Base-by-base conservation (phyloP, 2,888 invertebrate genomes). In the Drosophila emarginata region DNA sequence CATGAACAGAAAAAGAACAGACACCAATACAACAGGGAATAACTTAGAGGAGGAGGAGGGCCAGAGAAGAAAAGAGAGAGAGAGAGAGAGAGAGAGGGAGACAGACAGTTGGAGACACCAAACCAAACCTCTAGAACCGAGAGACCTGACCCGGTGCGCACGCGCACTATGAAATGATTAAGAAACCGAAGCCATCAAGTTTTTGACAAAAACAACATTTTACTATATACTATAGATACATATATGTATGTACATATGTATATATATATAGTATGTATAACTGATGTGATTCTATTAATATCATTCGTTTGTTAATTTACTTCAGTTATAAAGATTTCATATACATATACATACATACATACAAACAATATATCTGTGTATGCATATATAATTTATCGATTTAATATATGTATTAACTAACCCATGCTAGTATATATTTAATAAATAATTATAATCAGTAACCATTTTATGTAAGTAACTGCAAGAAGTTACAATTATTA, bases 41-140 rank as follows among this genome's bases (percentile, higher is more conserved):
- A 32, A 32, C 9, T 5, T 4, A 6, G 28, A 6, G 1, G 6
- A 28, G 28, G 6, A 6, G 28, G 28, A 6, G 4, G 6, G 6
- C 1, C 28, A 28, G 23, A 12, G 11, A 6, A 21, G 37, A 40
- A 12, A n/a, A 37, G 18, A 28, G 15, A 18, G 36, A 54, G 37
- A 14, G 18, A 14, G 37, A n/a, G 18, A 9, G 40, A 54, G 53
- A 28, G 14, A n/a, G 14, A 52, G 36, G 64, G 57, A 12, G 23
- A 4, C 59, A 54, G 60, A 59, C 62, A 61, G 58, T 72, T 72
- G 67, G 68, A 71, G 70, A 64, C 64, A 58, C 18, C 18, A 45
- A 45, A 45, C 12, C 40, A 45, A 45, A 45, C 12, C 54, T 54
- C 18, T 36, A 54, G 54, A 28, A 36, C 18, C 18, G 32, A 36